Evolutionary conservation across 2,797 vertebrate genomes (phyloP), one percentile per base, ranked within the genome.

Genomic region (Microctenopoma lineatum): DNA sequence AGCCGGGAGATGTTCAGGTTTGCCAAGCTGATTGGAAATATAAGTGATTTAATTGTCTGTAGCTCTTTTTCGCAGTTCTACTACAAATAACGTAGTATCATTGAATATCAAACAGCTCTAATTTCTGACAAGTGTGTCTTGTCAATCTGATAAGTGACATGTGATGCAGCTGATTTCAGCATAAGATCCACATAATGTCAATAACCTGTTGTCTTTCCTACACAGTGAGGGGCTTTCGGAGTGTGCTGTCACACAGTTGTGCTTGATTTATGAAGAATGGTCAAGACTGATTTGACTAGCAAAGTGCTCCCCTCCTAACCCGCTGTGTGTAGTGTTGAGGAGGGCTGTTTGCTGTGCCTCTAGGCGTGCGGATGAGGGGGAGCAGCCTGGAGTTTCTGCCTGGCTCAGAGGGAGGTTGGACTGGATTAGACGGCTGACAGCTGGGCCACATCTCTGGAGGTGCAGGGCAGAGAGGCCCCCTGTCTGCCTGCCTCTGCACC

Each of bases 401-500:
- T 83, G 84, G 87, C 90, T 92, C 92, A 88, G 89, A 86, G 90
- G 92, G 91, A 90, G 89, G 88, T 89, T 92, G 92, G 90, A 91
- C 91, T 92, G 93, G 92, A 94, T 94, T 92, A 93, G 90, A 93
- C 79, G 90, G 89, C 92, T 93, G 93, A 93, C 92, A 94, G 93
- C 92, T 93, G 92, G 93, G 90, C 92, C 91, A 91, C 89, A 90
- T 92, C 93, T 93, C 93, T 90, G 88, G 93, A 92, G 93, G 91
- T 88, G 69, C 61, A 32, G 87, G 84, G 89, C 76, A 77, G 84
- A 88, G 89, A 90, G 91, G 84, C 90, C 84, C 91, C 87, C 89
- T 89, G 89, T 90, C 91, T 89, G 90, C 81, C 90, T 90, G 84
- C 91, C 86, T 90, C 91, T 89, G 91, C 90, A 91, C 92, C 90